Percentiles rank a stretch among this genome's conserved stretches.
Evolutionary conservation across 2,113 vertebrate genomes (phyloP).

Genomic region (Glareola pratincola): DNA sequence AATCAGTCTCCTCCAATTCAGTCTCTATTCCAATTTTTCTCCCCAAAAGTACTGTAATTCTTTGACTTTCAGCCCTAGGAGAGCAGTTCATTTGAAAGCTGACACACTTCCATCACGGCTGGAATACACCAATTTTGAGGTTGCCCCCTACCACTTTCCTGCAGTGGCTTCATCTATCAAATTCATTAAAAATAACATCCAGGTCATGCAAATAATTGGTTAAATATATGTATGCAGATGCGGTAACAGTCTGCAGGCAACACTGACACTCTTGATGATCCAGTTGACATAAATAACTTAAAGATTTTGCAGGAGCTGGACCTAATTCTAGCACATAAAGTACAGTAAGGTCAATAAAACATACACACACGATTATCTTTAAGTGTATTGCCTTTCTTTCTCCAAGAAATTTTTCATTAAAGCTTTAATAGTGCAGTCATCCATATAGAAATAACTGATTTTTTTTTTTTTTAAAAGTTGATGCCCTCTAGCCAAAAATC

Average conservation of each 20-base stretch:
- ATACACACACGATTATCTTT: background rate
- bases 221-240: background rate
- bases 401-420: background rate
- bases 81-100: background rate
- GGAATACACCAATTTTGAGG: background rate
- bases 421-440: background rate
- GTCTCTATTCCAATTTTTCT: background rate
- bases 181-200: background rate
- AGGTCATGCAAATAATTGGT: background rate
- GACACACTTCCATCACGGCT: background rate
- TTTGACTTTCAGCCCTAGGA: background rate
- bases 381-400: background rate
- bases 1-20: background rate
- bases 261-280: fast-evolving
- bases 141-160: background rate
- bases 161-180: background rate
- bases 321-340: background rate
- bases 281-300: background rate
- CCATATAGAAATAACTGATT: background rate
- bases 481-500: background rate
- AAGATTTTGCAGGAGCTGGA: background rate
- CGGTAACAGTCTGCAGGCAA: background rate
- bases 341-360: background rate
- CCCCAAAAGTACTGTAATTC: background rate
- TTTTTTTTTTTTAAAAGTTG: background rate